Evolutionary conservation across 2,888 invertebrate species (phyloP), one percentile per base, ranked within the genome.

Genomic region (Pyrocoelia pectoralis): DNA sequence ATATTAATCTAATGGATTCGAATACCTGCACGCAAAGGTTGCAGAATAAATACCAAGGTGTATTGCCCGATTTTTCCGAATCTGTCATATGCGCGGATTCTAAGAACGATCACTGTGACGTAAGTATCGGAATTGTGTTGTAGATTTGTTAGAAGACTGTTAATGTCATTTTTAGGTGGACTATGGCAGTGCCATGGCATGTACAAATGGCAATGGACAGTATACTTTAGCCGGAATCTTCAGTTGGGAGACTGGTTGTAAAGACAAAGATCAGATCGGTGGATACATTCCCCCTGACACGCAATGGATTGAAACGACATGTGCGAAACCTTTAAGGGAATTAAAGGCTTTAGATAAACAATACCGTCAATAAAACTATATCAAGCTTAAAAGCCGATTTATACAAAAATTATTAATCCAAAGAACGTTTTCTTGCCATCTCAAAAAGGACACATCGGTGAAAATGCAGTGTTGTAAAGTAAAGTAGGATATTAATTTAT

Each of bases 151-250:
- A 6, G 19, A 41, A 14, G 41, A 13, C 24, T 5, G 24, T 6
- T 6, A 6, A 6, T 6, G 24, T 15, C 10, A n/a, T 54, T 74
- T 75, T 49, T 29, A 82, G 81, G 81, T 81, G n/a, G 94, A 94
- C 76, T 85, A 88, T 55, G 94, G 94, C 50, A 91, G 92, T 70
- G 94, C 93, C 0, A 81, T 94, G 50, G 93, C 93, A 4, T 94
- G 94, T 77, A 88, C 89, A 9, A 86, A 85, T 8, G 89, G 88
- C 1, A 86, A 89, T 66, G 89, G 88, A 10, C 85, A 85, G 66
- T 91, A 88, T 76, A 87, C 88, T 5, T 83, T 94, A 17, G 84
- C 89, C 72, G 94, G 93, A 59, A 83, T 93, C 66, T 93, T 89
- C 82, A 89, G 89, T 24, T 89, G 89, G 84, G 93, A 93, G 73